Evolutionary conservation across 2,113 vertebrate species (phyloP).

Genomic region (Vidua macroura): DNA sequence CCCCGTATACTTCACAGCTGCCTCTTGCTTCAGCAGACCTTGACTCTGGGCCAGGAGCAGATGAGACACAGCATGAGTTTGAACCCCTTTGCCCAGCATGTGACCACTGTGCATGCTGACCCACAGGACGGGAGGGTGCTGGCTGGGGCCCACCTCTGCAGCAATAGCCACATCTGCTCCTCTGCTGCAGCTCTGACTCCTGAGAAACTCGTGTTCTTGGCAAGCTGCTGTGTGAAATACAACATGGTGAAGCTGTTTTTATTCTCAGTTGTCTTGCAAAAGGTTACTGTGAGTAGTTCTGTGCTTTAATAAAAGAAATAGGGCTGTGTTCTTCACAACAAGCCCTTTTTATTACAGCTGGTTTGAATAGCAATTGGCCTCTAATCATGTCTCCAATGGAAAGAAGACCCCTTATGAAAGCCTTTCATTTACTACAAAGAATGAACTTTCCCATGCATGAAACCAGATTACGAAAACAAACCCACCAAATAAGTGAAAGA

Average conservation of each 20-base stretch:
- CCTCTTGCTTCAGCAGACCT: not conserved
- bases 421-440: conserved; percentile 34
- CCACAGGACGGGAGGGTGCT: not conserved
- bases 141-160: not conserved
- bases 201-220: conserved; percentile 17
- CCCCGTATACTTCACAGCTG: not conserved
- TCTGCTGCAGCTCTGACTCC: not conserved
- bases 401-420: conserved; percentile 49
- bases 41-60: not conserved
- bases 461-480: not conserved
- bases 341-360: conserved; percentile 55
- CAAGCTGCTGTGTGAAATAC: conserved; percentile 29
- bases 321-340: conserved; percentile 50
- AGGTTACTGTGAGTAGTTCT: conserved; percentile 42
- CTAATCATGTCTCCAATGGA: conserved; percentile 26
- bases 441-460: conserved; percentile 5
- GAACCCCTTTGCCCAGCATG: not conserved
- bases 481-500: not conserved
- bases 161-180: not conserved
- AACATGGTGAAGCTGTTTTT: conserved; percentile 1
- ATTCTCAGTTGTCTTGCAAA: conserved; percentile 37
- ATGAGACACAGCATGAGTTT: not conserved
- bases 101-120: rapidly evolving
- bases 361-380: conserved; percentile 57
- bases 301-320: conserved; percentile 60